Conservation (phyloP, 2,113 vertebrate species). For the Cariama cristata region DNA sequence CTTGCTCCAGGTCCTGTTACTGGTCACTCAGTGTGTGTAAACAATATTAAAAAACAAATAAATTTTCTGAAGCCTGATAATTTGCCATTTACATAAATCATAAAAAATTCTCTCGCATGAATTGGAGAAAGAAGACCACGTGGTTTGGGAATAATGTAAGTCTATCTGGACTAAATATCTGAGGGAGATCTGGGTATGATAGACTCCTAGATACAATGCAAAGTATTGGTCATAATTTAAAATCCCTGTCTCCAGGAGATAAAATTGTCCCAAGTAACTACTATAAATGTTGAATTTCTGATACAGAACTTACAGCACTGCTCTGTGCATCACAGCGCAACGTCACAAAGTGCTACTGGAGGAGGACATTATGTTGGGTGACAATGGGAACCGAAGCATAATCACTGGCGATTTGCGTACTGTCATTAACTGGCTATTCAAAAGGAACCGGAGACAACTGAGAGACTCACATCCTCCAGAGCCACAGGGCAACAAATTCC, state of each 20-base stretch:
- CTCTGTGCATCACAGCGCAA: neutral
- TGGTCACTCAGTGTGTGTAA: neutral
- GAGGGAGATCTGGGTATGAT: neutral
- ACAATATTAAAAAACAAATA: neutral
- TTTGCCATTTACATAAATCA: neutral
- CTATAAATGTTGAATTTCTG: neutral
- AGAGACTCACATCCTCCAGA: neutral
- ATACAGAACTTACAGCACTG: neutral
- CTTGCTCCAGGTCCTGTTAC: neutral
- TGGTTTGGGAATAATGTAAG: neutral
- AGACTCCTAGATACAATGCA: neutral
- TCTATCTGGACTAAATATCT: neutral
- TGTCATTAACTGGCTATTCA: neutral
- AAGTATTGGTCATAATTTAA: slow-evolving; percentile 20
- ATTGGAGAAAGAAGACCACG: neutral
- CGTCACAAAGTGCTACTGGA: neutral
- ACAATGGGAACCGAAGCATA: neutral
- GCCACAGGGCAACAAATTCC: neutral
- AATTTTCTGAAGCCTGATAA: neutral
- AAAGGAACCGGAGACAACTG: neutral
- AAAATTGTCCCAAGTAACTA: slow-evolving; percentile 1
- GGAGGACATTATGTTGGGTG: neutral
- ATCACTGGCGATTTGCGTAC: neutral
- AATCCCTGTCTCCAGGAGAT: slow-evolving; percentile 7
- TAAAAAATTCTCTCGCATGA: neutral